A percentile compares a stretch with the other conserved stretches of the same genome.
Evolutionary conservation across 37 sponge, comb jelly and placozoan genomes (phyloP).

Genomic region (Eunapius fragilis): DNA sequence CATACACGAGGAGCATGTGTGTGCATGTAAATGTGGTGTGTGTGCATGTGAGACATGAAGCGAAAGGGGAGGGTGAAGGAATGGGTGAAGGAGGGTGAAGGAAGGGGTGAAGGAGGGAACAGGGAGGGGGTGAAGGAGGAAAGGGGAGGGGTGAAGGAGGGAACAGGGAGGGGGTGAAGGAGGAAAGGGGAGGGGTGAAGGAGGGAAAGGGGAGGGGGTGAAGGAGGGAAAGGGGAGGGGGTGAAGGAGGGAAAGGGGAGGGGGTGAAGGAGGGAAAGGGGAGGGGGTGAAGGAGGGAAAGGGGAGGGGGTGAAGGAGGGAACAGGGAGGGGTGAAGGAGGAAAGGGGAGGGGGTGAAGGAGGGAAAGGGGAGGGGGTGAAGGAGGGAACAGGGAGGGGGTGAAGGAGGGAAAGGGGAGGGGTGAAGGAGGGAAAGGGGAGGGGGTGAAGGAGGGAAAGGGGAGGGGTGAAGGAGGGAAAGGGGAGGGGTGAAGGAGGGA

Average conservation of each 20-base stretch:
- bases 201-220: too few species aligned
- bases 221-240: too few species aligned
- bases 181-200: too few species aligned
- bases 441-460: slow-evolving; percentile 54
- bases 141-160: slow-evolving; percentile 33
- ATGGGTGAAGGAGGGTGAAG: too few species aligned
- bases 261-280: too few species aligned
- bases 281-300: slow-evolving; percentile 39
- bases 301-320: slow-evolving; percentile 32
- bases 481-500: too few species aligned
- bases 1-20: neutral
- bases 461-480: slow-evolving; percentile 4
- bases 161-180: slow-evolving; percentile 25
- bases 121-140: slow-evolving; percentile 20
- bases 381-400: slow-evolving; percentile 47
- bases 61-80: too few species aligned
- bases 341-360: slow-evolving; percentile 34
- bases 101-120: slow-evolving; percentile 26
- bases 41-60: slow-evolving; percentile 20
- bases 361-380: slow-evolving; percentile 45
- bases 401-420: slow-evolving; percentile 37
- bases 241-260: too few species aligned
- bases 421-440: slow-evolving; percentile 46
- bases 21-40: slow-evolving; percentile 9
- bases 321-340: slow-evolving; percentile 37